Conservation (phyloP, 2,113 vertebrate species). For the Gambusia holbrooki region DNA sequence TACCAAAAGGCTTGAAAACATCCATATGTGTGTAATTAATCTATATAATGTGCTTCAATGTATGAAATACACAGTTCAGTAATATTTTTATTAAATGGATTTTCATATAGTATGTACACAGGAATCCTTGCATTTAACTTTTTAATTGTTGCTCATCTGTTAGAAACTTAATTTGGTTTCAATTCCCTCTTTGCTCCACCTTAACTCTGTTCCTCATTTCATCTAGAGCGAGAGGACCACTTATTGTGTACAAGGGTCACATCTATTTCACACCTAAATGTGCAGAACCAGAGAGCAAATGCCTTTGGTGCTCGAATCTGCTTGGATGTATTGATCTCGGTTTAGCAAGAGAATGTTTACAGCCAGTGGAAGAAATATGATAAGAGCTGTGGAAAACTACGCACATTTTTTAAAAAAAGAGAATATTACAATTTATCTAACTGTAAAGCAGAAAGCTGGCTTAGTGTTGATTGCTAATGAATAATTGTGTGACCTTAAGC, state of each 20-base stretch:
- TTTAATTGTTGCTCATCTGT: slow-evolving; percentile 13
- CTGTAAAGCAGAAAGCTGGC: slow-evolving; percentile 13
- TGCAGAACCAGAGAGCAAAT: slow-evolving; percentile 52
- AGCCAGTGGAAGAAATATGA: slow-evolving; percentile 24
- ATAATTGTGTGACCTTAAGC: slow-evolving; percentile 20
- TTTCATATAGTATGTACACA: not conserved
- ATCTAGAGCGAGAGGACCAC: slow-evolving; percentile 4
- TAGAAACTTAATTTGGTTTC: slow-evolving; percentile 26
- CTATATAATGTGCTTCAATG: not conserved
- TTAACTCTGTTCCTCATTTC: not conserved
- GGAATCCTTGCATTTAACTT: not conserved
- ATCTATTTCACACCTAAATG: slow-evolving; percentile 42
- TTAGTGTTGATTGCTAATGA: slow-evolving; percentile 25
- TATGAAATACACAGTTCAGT: not conserved
- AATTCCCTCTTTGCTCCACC: slow-evolving; percentile 5
- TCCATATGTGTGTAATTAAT: not conserved
- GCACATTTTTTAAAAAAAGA: slow-evolving; percentile 53
- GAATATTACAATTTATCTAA: slow-evolving; percentile 40
- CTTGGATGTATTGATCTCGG: slow-evolving; percentile 71
- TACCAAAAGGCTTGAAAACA: no score
- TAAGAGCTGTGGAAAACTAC: slow-evolving; percentile 44
- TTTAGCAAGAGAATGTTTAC: slow-evolving; percentile 63
- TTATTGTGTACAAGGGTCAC: slow-evolving; percentile 16
- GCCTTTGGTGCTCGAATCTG: slow-evolving; percentile 49
- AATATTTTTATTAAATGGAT: not conserved